These are phyloP conservation scores for Drosophila conformis DNA, from an alignment of 2,888 invertebrate genomes.

Conservation along the genomic window DNA sequence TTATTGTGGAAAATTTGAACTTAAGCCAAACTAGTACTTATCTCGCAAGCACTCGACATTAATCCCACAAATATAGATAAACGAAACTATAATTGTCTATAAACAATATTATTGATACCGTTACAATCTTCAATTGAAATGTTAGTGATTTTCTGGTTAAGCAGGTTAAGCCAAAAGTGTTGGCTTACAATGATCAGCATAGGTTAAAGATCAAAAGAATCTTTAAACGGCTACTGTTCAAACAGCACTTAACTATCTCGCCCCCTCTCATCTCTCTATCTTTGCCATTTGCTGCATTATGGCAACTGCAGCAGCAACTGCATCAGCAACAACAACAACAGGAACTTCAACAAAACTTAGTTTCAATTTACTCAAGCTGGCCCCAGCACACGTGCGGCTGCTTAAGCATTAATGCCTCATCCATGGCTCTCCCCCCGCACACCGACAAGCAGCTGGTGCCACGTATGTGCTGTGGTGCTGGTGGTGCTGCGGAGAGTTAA, in stretches of 20 bases:
- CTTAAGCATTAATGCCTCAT: constrained; percentile 57
- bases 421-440: constrained; percentile 2
- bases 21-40: neutral
- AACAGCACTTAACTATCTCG: neutral
- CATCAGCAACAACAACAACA: neutral
- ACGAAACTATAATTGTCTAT: neutral
- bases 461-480: constrained; percentile 2
- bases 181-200: constrained; percentile 22
- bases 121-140: neutral
- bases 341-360: constrained; percentile 38
- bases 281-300: constrained; percentile 20
- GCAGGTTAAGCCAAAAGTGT: constrained; percentile 11
- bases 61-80: neutral
- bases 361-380: constrained; percentile 49
- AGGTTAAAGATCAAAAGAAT: constrained; percentile 47
- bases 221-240: constrained; percentile 50
- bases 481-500: constrained; percentile 49
- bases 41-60: neutral
- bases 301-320: constrained; percentile 15
- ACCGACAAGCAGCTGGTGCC: neutral
- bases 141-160: neutral
- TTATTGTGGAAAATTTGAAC: neutral
- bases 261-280: neutral
- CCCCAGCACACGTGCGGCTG: constrained; percentile 68
- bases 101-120: neutral